Evolutionary conservation across 2,797 vertebrate species (phyloP).

Genomic region (Morus bassanus): DNA sequence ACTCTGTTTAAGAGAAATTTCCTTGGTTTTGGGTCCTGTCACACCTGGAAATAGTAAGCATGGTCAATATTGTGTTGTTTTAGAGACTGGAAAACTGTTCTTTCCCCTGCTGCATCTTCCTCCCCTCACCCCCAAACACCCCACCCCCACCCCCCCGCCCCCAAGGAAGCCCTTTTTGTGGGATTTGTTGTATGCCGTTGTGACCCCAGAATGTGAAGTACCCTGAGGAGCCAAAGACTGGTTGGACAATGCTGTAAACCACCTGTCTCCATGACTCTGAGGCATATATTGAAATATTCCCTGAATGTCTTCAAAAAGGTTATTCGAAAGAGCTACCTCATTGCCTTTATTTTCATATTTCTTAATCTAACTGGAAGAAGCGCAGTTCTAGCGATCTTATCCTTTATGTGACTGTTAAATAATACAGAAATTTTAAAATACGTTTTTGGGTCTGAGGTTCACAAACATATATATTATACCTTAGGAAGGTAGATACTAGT

Average conservation of each 20-base stretch:
- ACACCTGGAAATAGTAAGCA: neutral
- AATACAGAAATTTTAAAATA: neutral
- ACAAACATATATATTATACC: rapidly evolving
- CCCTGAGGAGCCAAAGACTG: neutral
- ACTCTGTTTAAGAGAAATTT: neutral
- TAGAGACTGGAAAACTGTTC: neutral
- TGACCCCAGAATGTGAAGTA: neutral
- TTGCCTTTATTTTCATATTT: neutral
- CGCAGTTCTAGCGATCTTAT: neutral
- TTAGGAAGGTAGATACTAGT: neutral
- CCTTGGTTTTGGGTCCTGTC: neutral
- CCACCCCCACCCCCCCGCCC: rapidly evolving
- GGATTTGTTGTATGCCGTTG: rapidly evolving
- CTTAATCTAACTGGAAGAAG: neutral
- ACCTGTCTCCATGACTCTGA: too few species aligned
- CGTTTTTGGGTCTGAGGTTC: neutral
- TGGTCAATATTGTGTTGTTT: neutral
- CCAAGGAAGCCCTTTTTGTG: rapidly evolving
- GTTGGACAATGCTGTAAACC: neutral
- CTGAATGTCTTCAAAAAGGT: neutral
- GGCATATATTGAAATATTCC: neutral
- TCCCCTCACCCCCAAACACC: neutral
- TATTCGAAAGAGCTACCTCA: neutral
- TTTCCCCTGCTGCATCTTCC: neutral
- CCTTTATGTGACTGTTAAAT: neutral